Base-by-base conservation (phyloP, 2,113 vertebrate species). In the Platanista minor region DNA sequence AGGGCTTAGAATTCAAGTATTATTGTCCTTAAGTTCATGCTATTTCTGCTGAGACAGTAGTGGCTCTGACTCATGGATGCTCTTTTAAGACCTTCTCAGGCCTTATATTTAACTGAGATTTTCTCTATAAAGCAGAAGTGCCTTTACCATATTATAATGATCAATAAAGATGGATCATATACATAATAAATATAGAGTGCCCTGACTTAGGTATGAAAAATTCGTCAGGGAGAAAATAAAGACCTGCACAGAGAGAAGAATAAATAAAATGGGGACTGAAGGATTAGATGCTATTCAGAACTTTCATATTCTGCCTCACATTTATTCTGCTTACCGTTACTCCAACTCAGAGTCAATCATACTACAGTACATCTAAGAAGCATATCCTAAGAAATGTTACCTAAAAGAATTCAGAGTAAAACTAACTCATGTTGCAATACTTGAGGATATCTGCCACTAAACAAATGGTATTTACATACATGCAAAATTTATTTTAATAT, bases 401-500 rank as follows among this genome's bases (percentile, higher is more conserved):
- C 41, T 59, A 23, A 43, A 87, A 91, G 5, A 85, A 41, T n/a
- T 92, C 7, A 64, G 33, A 71, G 61, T 13, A 43, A 62, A 52
- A 23, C 15, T 59, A 71, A 80, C 9, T 85, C 21, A 69, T 49
- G 33, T 41, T 57, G 17, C 31, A 77, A 54, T 78, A 46, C 14
- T 75, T 75, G 39, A 92, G 33, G 6, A 33, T 80, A 74, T 67
- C 27, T 87, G 49, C 21, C 74, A 39, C 43, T 87, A 82, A 86
- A 33, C 95, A 78, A 80, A 71, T 82, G 74, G 2, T 15, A 69
- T 83, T 89, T 83, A 39, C 49, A 11, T 59, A 20, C 1, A 23
- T 41, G 66, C 3, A 80, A 95, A 92, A 21, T 96, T 84, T 59
- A 57, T 88, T 97, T 61, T 72, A 43, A n/a, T 86, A 41, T 74